Base-by-base conservation (phyloP, 30 jellyfish, hydroid and myxozoan genomes). In the Clytia hemisphaerica region DNA sequence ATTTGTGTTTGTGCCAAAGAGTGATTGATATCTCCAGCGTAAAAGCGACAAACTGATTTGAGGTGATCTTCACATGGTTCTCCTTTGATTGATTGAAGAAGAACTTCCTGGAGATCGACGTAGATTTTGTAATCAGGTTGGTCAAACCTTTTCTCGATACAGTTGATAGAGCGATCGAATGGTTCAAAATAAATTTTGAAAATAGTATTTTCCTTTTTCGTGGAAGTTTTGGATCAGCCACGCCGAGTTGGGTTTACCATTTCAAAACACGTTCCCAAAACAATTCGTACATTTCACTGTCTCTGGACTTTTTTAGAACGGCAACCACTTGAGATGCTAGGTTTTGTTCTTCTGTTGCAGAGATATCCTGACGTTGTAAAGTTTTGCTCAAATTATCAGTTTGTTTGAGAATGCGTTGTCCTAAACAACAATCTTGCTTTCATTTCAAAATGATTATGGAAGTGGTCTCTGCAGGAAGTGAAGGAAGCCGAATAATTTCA, bases 191-290 rank as follows among this genome's bases (percentile, higher is more conserved):
- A 77, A 24, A 77, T 22, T 60, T 60, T 60, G 74, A 60, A 6
- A 60, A 60, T 22, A 60, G 24, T 60, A 77, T 58, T 77, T 77
- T 79, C 89, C 72, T 80, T 72, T 72, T 72, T 67, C 82, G 72
- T 31, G 93, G 88, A 25, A 79, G 93, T 60, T 44, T 80, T 38
- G 92, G 82, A 18, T 80, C 94, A 55, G 85, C 62, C 76, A 72
- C 93, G 59, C 83, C 63, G 3, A 61, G 45, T 61, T 71, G 76
- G 44, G 85, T 42, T 59, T 72, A 48, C 40, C 92, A 35, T 78
- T 78, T 51, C 31, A 47, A 28, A 16, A 67, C 84, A 63, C 63
- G 82, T 54, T 75, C 88, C 79, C 89, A 78, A 54, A 55, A 78
- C 45, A 33, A 32, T 69, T 70, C 88, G 49, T 68, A 67, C 58